Conservation (phyloP, 2,888 invertebrate species). For the Clunio marinus region DNA sequence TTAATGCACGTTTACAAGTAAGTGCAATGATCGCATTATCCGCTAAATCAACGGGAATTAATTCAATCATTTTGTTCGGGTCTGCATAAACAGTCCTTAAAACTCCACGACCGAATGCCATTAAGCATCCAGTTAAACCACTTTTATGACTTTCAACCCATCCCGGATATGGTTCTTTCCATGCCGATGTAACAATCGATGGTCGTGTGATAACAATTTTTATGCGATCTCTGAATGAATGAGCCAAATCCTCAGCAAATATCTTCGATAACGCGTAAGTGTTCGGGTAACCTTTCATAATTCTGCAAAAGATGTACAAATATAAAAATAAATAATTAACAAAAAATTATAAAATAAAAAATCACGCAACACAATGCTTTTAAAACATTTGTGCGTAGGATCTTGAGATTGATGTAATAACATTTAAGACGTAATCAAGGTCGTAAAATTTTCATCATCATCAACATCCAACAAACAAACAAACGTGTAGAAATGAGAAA, state of each 20-base stretch:
- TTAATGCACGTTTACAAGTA: constrained; percentile 58
- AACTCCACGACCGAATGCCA: constrained; percentile 79
- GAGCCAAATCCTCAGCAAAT: constrained; percentile 78
- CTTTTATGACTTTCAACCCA: constrained; percentile 87
- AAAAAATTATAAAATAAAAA: no score
- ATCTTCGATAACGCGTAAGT: constrained; percentile 96
- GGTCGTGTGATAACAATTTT: constrained; percentile 85
- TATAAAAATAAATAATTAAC: no score
- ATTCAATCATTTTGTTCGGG: constrained; percentile 58
- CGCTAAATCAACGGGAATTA: constrained; percentile 74
- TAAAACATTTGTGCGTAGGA: no score
- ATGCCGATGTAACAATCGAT: constrained; percentile 81
- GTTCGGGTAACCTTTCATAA: constrained; percentile 78
- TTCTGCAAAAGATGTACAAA: no score
- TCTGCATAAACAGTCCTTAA: constrained; percentile 77
- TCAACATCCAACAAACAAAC: neutral
- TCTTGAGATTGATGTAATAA: no score
- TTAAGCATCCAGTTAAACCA: constrained; percentile 79
- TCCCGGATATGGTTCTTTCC: constrained; percentile 73
- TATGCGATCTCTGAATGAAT: constrained; percentile 63
- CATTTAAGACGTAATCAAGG: no score
- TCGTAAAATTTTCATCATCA: neutral
- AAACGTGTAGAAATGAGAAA: no score
- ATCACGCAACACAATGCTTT: no score
- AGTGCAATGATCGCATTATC: constrained; percentile 76